Percentiles rank a stretch among this genome's conserved stretches.
Evolutionary conservation across 2,113 vertebrate species (phyloP).

Genomic region (Hippocampus barbouri): DNA sequence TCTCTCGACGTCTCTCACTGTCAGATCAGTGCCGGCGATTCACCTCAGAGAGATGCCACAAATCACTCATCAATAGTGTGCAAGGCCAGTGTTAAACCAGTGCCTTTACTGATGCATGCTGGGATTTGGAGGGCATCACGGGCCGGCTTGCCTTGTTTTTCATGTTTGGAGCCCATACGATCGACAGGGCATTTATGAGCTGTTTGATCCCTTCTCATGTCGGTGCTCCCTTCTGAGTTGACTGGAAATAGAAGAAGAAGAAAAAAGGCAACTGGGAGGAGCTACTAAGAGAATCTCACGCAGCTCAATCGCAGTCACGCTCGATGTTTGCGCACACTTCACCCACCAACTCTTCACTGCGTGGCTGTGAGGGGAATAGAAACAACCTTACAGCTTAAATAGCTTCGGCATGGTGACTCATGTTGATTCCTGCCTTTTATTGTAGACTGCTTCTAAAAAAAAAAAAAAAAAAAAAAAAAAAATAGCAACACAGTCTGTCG

Average conservation of each 20-base stretch:
- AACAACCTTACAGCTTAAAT: not conserved
- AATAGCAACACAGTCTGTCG: slow-evolving; percentile 13
- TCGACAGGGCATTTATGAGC: slow-evolving; percentile 56
- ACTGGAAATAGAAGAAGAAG: slow-evolving; percentile 21
- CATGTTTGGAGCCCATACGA: slow-evolving; percentile 40
- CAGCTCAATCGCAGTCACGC: slow-evolving; percentile 48
- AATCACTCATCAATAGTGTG: slow-evolving; percentile 47
- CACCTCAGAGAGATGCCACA: slow-evolving; percentile 21
- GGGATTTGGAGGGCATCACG: slow-evolving; percentile 34
- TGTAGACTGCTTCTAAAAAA: slow-evolving; percentile 9
- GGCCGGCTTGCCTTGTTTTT: slow-evolving; percentile 38
- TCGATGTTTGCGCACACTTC: slow-evolving; percentile 33
- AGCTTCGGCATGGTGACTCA: slow-evolving; percentile 4
- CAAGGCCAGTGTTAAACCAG: slow-evolving; percentile 47
- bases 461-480: not conserved
- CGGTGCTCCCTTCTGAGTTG: slow-evolving; percentile 40
- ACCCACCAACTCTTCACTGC: slow-evolving; percentile 54
- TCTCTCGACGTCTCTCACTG: slow-evolving; percentile 29
- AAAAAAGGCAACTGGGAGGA: slow-evolving; percentile 26
- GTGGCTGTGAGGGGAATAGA: slow-evolving; percentile 41
- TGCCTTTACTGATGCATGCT: slow-evolving; percentile 28
- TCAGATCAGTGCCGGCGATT: slow-evolving; percentile 51
- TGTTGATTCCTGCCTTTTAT: slow-evolving; percentile 18
- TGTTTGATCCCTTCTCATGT: slow-evolving; percentile 51
- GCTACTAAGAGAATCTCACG: slow-evolving; percentile 41